Percentiles rank a stretch among this genome's conserved stretches.
Conservation (phyloP, 2,888 invertebrate species). For the Ashinkailepas kermadecensis region DNA sequence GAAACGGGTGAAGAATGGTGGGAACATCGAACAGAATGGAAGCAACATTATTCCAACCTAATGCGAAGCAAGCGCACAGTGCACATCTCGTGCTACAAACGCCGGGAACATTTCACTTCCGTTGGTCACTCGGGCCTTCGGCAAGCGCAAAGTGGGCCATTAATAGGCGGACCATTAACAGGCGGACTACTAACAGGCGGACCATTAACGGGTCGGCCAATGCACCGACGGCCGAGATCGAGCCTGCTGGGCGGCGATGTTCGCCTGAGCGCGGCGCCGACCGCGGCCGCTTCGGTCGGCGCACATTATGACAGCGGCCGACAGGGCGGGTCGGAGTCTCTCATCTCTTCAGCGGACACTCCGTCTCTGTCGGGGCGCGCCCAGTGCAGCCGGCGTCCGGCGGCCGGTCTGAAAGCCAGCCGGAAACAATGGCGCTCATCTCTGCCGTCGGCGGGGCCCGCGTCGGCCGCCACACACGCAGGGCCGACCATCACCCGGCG, state of each 20-base stretch:
- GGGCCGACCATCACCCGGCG: background rate
- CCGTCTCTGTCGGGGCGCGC: background rate
- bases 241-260: background rate
- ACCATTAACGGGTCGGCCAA: too few relatives aligned
- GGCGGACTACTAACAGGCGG: too few relatives aligned
- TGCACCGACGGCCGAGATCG: too few relatives aligned
- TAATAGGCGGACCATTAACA: too few relatives aligned
- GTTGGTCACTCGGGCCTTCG: too few relatives aligned
- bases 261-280: background rate
- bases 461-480: background rate
- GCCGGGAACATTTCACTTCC: too few relatives aligned
- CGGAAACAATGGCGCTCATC: background rate
- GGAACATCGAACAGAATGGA: too few relatives aligned
- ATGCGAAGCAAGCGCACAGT: too few relatives aligned
- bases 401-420: background rate
- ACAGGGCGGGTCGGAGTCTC: background rate
- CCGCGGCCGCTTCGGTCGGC: background rate
- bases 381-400: background rate
- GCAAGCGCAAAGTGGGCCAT: too few relatives aligned
- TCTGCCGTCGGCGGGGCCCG: background rate
- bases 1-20: too few relatives aligned
- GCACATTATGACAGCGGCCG: background rate
- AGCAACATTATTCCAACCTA: too few relatives aligned
- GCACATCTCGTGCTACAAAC: too few relatives aligned
- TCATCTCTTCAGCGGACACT: conserved; percentile 11